These are phyloP conservation scores for Drosophila varians DNA, from an alignment of 1,140 invertebrate species.

Conservation along the genomic window DNA sequence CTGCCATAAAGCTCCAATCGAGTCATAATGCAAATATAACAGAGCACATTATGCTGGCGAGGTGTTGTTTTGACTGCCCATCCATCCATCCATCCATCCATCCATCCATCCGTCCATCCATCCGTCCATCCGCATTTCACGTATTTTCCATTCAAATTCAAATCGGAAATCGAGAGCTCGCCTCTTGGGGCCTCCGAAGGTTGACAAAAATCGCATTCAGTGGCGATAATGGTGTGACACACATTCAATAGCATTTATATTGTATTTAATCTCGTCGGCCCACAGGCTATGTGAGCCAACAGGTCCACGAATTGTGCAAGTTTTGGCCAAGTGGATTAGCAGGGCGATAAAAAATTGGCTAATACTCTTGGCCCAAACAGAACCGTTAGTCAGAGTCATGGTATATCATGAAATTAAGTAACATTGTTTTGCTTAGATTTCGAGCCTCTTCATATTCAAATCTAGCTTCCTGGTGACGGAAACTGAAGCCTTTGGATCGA, in stretches of 20 bases:
- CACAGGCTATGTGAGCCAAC: constrained; percentile 8
- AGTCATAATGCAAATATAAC: constrained; percentile 60
- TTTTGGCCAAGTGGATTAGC: constrained; percentile 2
- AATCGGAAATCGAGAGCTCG: too few species aligned
- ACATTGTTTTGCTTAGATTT: constrained; percentile 7
- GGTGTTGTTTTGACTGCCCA: constrained; percentile 10
- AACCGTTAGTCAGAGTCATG: constrained; percentile 7
- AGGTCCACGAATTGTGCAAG: constrained; percentile 28
- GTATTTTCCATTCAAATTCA: constrained; percentile 58
- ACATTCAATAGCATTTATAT: constrained; percentile 25
- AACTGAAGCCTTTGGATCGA: neutral
- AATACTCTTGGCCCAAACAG: neutral
- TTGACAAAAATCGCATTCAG: constrained; percentile 38
- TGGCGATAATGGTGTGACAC: constrained; percentile 19
- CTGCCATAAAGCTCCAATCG: neutral
- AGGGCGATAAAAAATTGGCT: neutral
- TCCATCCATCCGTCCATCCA: constrained; percentile 25
- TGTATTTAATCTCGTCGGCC: constrained; percentile 4
- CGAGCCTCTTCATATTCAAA: constrained; percentile 4
- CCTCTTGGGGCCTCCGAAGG: too few species aligned
- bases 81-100: constrained; percentile 26
- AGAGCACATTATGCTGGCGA: constrained; percentile 44
- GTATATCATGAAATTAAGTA: constrained; percentile 16
- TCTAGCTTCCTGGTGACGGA: constrained; percentile 2
- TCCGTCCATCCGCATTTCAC: constrained; percentile 65